These are phyloP conservation scores for Cydia amplana DNA, from an alignment of 1,140 invertebrate species.

Conservation along the genomic window DNA sequence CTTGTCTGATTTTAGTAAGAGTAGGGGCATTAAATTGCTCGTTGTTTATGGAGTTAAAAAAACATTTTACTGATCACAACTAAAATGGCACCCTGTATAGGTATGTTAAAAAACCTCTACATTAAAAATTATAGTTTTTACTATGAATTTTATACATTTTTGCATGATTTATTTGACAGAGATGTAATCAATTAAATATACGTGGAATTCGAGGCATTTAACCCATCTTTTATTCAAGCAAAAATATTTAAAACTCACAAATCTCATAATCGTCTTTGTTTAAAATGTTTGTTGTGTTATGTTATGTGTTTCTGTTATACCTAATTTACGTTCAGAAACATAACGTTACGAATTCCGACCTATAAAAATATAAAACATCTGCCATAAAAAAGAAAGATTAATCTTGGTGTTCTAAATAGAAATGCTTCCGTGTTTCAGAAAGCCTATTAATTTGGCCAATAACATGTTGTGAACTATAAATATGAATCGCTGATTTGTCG, in stretches of 20 bases:
- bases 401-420: neutral
- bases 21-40: too few species aligned
- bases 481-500: neutral
- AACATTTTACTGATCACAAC: too few species aligned
- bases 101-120: too few species aligned
- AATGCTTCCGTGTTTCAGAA: slow-evolving; percentile 14
- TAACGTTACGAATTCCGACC: neutral
- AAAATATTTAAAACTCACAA: neutral
- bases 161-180: neutral
- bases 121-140: too few species aligned
- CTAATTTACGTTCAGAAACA: neutral
- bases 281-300: too few species aligned
- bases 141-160: too few species aligned
- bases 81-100: too few species aligned
- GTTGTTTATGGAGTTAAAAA: too few species aligned
- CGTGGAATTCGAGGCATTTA: neutral
- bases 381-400: slow-evolving; percentile 13
- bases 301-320: neutral
- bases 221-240: neutral
- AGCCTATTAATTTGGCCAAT: neutral
- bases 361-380: slow-evolving; percentile 1
- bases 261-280: neutral
- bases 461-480: slow-evolving; percentile 8
- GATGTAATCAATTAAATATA: neutral
- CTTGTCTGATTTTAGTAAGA: too few species aligned